These are phyloP conservation scores for Mesorhabditis belari DNA, from an alignment of 2,888 invertebrate genomes.

Conservation along the genomic window DNA sequence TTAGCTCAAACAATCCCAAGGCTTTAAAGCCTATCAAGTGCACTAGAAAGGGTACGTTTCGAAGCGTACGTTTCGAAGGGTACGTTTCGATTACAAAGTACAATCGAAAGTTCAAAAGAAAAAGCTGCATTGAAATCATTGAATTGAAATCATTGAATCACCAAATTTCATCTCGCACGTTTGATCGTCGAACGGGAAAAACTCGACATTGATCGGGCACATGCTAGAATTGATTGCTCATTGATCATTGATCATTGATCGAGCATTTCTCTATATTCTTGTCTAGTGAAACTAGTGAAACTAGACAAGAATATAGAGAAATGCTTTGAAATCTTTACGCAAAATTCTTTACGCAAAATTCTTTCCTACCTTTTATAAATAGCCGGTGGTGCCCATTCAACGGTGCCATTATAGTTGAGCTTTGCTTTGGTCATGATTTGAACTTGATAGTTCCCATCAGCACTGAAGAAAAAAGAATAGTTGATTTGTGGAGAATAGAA, in stretches of 20 bases:
- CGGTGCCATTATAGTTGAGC: slow-evolving; percentile 48
- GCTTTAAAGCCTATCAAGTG: too few species aligned
- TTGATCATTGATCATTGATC: too few species aligned
- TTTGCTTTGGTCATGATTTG: slow-evolving; percentile 54
- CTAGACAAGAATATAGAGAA: too few species aligned
- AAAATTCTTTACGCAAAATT: not conserved
- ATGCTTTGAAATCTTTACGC: not conserved
- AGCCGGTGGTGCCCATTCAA: slow-evolving; percentile 55
- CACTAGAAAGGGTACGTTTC: too few species aligned
- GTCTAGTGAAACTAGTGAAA: too few species aligned
- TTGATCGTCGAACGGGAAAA: slow-evolving; percentile 53
- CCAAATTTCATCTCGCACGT: slow-evolving; percentile 53
- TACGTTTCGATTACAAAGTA: too few species aligned
- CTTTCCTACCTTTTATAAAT: slow-evolving; percentile 52
- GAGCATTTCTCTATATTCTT: too few species aligned
- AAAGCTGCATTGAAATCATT: not conserved
- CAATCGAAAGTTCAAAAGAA: not conserved
- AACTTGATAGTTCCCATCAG: slow-evolving; percentile 55
- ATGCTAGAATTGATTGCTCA: too few species aligned
- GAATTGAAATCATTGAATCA: slow-evolving; percentile 6
- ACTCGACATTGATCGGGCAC: slow-evolving; percentile 54
- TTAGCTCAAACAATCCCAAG: too few species aligned
- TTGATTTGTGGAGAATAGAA: slow-evolving; percentile 2
- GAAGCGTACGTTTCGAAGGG: too few species aligned
- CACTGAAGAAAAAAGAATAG: slow-evolving; percentile 30